Conservation (phyloP, 2,797 vertebrate species). For the Spinus pinus region DNA sequence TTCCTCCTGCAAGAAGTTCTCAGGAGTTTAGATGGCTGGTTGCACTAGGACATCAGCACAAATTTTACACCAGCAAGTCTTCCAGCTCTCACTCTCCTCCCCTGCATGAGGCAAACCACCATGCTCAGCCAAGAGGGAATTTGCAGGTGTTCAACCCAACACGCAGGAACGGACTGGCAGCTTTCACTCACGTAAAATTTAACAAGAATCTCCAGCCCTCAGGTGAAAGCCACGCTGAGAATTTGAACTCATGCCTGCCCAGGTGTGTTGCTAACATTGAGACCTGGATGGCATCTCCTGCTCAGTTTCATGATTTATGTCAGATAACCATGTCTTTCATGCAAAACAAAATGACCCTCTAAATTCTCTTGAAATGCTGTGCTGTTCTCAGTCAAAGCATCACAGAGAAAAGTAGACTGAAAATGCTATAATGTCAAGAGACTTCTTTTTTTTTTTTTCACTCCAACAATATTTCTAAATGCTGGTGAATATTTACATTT, state of each 20-base stretch:
- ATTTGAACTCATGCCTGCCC: slow-evolving; percentile 18
- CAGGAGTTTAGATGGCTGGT: not conserved
- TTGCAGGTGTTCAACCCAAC: slow-evolving; percentile 42
- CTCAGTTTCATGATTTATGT: not conserved
- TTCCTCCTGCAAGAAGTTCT: not conserved
- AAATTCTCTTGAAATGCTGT: not conserved
- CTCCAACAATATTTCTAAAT: not conserved
- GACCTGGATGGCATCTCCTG: not conserved
- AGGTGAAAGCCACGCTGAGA: slow-evolving; percentile 24
- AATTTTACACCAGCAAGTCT: not conserved
- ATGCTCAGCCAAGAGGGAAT: slow-evolving; percentile 21
- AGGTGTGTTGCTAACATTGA: not conserved
- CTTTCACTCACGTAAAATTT: not conserved
- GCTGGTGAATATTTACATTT: not conserved
- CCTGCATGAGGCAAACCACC: not conserved
- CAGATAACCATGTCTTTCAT: not conserved
- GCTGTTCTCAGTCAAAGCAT: not conserved
- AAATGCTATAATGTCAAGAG: not conserved
- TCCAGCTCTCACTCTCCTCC: not conserved
- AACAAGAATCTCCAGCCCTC: slow-evolving; percentile 46
- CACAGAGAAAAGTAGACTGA: not conserved
- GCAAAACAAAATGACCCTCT: slow-evolving; percentile 6
- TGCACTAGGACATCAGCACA: not conserved
- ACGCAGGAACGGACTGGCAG: not conserved
- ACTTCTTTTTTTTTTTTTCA: not conserved